Conservation (phyloP, 2,888 invertebrate species). For the Cephus pygmeus region DNA sequence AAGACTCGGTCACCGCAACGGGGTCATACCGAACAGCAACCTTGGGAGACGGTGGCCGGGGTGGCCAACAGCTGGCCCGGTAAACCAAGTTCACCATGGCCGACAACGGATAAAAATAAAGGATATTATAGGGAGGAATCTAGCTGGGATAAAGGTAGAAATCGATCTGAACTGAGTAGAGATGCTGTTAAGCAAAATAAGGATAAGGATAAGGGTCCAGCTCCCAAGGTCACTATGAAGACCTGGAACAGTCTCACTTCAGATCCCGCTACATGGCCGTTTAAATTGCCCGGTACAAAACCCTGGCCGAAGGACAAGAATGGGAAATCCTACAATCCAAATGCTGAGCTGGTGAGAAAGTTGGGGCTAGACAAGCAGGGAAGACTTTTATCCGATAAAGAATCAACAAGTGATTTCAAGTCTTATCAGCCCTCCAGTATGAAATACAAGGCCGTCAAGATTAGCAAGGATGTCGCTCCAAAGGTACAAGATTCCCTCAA, state of each 20-base stretch:
- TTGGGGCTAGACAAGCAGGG: slow-evolving; percentile 52
- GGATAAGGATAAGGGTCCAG: neutral
- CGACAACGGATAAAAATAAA: slow-evolving; percentile 19
- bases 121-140: slow-evolving; percentile 22
- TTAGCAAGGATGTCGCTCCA: neutral
- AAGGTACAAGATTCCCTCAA: slow-evolving; percentile 2
- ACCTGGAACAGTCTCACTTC: slow-evolving; percentile 56
- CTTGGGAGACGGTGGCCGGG: slow-evolving; percentile 14
- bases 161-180: slow-evolving; percentile 19
- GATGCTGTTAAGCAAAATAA: neutral
- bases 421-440: neutral
- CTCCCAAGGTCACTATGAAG: slow-evolving; percentile 51
- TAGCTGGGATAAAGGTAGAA: slow-evolving; percentile 23
- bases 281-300: slow-evolving; percentile 53
- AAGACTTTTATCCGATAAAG: slow-evolving; percentile 23
- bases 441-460: slow-evolving; percentile 24
- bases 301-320: slow-evolving; percentile 61
- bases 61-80: neutral
- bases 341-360: slow-evolving; percentile 56
- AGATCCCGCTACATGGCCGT: slow-evolving; percentile 60
- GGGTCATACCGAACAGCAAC: slow-evolving; percentile 3
- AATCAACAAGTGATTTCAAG: slow-evolving; percentile 7
- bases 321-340: slow-evolving; percentile 58
- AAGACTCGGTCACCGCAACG: slow-evolving; percentile 4
- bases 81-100: slow-evolving; percentile 19